Evolutionary conservation across 2,888 invertebrate species (phyloP), one percentile per base, ranked within the genome.

Genomic region (Cheilosia impressa): DNA sequence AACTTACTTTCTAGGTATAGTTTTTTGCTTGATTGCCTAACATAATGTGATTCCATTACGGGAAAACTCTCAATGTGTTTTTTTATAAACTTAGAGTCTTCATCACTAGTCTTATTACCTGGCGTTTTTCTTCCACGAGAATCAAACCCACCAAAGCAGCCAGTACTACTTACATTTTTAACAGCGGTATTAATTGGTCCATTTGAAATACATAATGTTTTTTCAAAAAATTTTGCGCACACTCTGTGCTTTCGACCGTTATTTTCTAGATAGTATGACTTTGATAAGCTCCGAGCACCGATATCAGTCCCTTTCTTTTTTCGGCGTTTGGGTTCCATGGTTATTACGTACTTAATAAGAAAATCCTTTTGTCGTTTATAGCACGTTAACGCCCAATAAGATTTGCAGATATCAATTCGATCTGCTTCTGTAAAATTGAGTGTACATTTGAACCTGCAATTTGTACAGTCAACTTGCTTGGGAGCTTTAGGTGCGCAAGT

Each of bases 311-410:
- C 10, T 7, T 22, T 60, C 60, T 43, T 43, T 60, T 60, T 60
- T 60, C 60, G 24, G 60, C 60, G 43, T 60, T 60, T 60, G 60
- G 43, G 43, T 60, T 60, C 60, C 24, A 45, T 60, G 43, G 43
- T n/a, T 43, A 0, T 17, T 27, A 60, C 43, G 19, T 38, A 19
- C 31, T 31, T 55, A 34, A 57, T 60, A 60, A 60, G 27, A 5
- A 62, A 62, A 62, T 45, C 62, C 31, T 45, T 57, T 38, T 57
- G 24, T 5, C 24, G 24, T 27, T 27, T 27, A 57, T 57, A 57
- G 19, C 57, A 34, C 34, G 38, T 1, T 17, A 57, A 22, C 27
- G 10, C 34, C 57, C 38, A 38, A 31, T n/a, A n/a, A n/a, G n/a
- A n/a, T n/a, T n/a, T n/a, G n/a, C n/a, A n/a, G n/a, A n/a, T n/a